Percentiles rank a stretch among this genome's conserved stretches.
These are phyloP conservation scores for Lordiphosa collinella DNA, from an alignment of 1,140 invertebrate species.

Conservation along the genomic window DNA sequence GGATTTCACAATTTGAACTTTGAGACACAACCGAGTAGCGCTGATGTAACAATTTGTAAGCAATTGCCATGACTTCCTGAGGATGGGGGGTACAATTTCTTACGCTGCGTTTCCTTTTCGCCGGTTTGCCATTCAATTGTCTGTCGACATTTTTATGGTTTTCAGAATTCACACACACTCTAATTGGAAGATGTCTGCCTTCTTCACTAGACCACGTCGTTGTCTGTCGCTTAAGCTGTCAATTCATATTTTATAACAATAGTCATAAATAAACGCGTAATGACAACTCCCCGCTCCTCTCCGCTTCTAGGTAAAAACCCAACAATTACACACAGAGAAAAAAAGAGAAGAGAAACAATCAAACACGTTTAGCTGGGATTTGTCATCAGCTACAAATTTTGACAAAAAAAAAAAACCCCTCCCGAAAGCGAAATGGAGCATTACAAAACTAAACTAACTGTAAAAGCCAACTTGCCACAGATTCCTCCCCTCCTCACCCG, in stretches of 20 bases:
- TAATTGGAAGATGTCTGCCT: slow-evolving; percentile 64
- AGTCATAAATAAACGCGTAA: slow-evolving; percentile 76
- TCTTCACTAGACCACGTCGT: slow-evolving; percentile 37
- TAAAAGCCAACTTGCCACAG: slow-evolving; percentile 54
- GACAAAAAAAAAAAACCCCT: slow-evolving; percentile 8
- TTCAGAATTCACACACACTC: slow-evolving; percentile 42
- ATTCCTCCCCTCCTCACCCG: slow-evolving; percentile 13
- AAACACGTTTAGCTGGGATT: slow-evolving; percentile 73
- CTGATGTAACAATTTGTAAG: slow-evolving; percentile 78
- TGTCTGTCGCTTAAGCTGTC: slow-evolving; percentile 48
- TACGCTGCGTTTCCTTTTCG: slow-evolving; percentile 51
- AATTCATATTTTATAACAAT: slow-evolving; percentile 78
- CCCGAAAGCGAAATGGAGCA: slow-evolving; percentile 61
- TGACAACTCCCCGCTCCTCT: slow-evolving; percentile 34
- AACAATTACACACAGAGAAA: slow-evolving; percentile 26
- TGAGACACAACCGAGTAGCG: slow-evolving; percentile 22
- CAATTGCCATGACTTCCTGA: slow-evolving; percentile 50
- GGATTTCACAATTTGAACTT: not conserved
- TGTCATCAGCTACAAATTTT: slow-evolving; percentile 55
- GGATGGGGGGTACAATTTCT: slow-evolving; percentile 12
- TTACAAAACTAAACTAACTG: slow-evolving; percentile 73
- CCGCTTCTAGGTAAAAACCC: slow-evolving; percentile 2
- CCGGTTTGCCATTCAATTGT: slow-evolving; percentile 71
- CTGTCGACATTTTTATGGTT: slow-evolving; percentile 76
- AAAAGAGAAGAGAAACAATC: slow-evolving; percentile 59